Evolutionary conservation across 2,888 invertebrate genomes (phyloP).

Genomic region (Troides oblongomaculatus): DNA sequence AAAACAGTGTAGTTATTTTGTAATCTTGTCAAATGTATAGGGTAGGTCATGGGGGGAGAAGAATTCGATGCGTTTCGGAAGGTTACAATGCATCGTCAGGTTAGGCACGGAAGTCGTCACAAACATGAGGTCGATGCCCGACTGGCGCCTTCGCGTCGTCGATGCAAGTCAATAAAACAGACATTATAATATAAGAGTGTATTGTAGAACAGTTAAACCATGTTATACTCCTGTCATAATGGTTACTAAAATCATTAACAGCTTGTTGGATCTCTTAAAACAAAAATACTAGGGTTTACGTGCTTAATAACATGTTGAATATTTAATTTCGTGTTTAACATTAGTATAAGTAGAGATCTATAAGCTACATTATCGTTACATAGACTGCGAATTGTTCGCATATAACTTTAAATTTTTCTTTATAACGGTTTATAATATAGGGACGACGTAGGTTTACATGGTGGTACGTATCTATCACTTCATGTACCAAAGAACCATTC

Average conservation of each 20-base stretch:
- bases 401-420: too few species aligned
- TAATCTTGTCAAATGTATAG: constrained; percentile 37
- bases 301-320: too few species aligned
- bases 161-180: constrained; percentile 39
- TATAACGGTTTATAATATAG: too few species aligned
- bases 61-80: constrained; percentile 47
- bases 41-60: constrained; percentile 55
- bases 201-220: constrained; percentile 1
- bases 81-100: constrained; percentile 61
- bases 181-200: constrained; percentile 31
- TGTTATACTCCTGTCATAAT: neutral
- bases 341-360: too few species aligned
- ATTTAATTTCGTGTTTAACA: too few species aligned
- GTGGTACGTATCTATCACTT: too few species aligned
- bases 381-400: too few species aligned
- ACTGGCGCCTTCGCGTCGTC: constrained; percentile 58
- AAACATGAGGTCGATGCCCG: constrained; percentile 65
- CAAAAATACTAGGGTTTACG: too few species aligned
- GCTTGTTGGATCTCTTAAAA: neutral
- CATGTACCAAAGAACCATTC: too few species aligned
- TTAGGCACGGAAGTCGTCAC: constrained; percentile 60
- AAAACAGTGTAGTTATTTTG: constrained; percentile 12
- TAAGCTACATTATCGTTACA: too few species aligned
- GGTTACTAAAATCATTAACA: neutral
- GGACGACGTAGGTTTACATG: too few species aligned